Conservation (phyloP, 2,113 vertebrate genomes). For the Lasiurus cinereus region DNA sequence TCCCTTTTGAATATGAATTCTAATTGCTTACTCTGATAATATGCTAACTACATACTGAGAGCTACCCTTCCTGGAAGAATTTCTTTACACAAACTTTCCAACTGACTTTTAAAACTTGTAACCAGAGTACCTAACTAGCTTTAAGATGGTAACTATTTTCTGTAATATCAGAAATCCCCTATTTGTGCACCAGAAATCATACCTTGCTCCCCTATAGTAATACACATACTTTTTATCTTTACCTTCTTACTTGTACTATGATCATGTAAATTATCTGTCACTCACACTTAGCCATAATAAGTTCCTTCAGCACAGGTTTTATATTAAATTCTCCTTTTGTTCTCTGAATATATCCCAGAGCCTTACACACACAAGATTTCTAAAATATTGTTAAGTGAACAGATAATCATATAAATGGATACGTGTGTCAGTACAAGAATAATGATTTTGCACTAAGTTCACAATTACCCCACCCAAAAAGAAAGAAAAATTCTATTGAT, state of each 20-base stretch:
- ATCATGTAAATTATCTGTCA: neutral
- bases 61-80: neutral
- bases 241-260: neutral
- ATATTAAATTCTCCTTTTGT: neutral
- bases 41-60: neutral
- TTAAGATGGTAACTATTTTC: slow-evolving; percentile 8
- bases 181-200: neutral
- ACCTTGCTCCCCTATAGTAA: neutral
- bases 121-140: neutral
- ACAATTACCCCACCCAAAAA: neutral
- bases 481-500: neutral
- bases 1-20: neutral
- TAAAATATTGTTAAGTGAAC: slow-evolving; percentile 36
- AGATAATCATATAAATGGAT: neutral
- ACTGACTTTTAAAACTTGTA: neutral
- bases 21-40: neutral
- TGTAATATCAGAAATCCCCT: neutral
- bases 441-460: slow-evolving; percentile 3
- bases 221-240: neutral
- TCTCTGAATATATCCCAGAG: neutral
- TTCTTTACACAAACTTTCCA: neutral
- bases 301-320: neutral
- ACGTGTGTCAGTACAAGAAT: neutral
- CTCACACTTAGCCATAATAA: neutral
- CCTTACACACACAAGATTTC: neutral